Evolutionary conservation across 2,113 vertebrate species (phyloP), one percentile per base, ranked within the genome.

Genomic region (Isichthys henryi): DNA sequence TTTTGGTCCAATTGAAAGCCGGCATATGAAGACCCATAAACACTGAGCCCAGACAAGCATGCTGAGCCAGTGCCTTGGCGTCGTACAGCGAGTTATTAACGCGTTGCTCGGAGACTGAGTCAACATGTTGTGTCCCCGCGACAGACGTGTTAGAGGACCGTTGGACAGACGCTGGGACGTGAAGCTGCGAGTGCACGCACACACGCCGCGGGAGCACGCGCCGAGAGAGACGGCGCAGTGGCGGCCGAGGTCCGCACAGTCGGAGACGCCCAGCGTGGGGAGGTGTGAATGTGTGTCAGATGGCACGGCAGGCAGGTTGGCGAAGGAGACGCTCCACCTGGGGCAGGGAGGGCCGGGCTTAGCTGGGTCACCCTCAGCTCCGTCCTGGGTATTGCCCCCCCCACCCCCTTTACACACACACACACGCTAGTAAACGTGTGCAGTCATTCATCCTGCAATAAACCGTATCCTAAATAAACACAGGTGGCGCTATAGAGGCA

Each of bases 241-340:
- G 91, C 90, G 90, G 90, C 88, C 91, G 74, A 43, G 74, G 74
- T 80, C 74, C 74, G 74, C 88, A 74, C 89, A 19, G 93, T 15
- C 49, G 50, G 85, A 87, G 27, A 87, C 58, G 90, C 92, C 89
- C 88, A 89, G 92, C 91, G 90, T 94, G 93, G 96, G 94, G 96
- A 97, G 97, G 97, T 97, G 97, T 96, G 97, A 97, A 97, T 96
- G 96, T 96, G 97, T 97, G 97, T 98, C 97, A 97, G 97, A 97
- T 97, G 97, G 97, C 96, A 96, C 94, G 94, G 96, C 94, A 93
- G 95, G 96, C 95, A 89, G 95, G 95, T 96, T 97, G 97, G 96
- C 95, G 94, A 2, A 89, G 70, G 85, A 49, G 13, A 89, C 80
- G 31, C 82, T 87, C 86, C 84, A 86, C 88, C 88, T 85, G 77